Conservation (phyloP, 64 coral and sea anemone species). For the Platygyra sinensis region DNA sequence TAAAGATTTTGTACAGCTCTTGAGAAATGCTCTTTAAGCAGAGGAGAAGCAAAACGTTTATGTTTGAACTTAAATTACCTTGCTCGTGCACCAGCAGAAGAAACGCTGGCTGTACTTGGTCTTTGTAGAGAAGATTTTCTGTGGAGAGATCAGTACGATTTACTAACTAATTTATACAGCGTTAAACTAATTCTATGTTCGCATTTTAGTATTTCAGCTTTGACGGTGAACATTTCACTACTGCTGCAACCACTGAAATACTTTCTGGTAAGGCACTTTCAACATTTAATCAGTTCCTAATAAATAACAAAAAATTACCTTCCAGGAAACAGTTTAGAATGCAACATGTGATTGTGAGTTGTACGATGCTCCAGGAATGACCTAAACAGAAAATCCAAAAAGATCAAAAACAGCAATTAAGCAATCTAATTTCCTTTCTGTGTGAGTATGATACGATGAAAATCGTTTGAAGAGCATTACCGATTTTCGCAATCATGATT, state of each 20-base stretch:
- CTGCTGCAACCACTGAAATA: too few relatives aligned
- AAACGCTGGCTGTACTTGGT: slow-evolving; percentile 81
- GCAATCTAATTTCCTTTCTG: too few relatives aligned
- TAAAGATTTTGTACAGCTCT: neutral
- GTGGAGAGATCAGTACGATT: neutral
- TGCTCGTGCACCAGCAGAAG: slow-evolving; percentile 78
- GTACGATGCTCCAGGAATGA: slow-evolving; percentile 94
- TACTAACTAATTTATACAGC: slow-evolving; percentile 21
- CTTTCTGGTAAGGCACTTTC: too few relatives aligned
- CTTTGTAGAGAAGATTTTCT: slow-evolving; percentile 76
- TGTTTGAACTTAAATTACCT: slow-evolving; percentile 32
- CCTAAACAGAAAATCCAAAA: slow-evolving; percentile 36
- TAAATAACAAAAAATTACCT: slow-evolving; percentile 22
- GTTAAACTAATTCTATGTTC: too few relatives aligned
- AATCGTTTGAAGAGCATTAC: too few relatives aligned
- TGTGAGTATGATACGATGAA: too few relatives aligned
- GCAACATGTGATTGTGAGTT: slow-evolving; percentile 94
- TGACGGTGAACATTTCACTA: too few relatives aligned
- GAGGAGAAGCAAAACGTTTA: too few relatives aligned
- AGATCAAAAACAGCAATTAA: too few relatives aligned
- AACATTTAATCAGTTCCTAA: too few relatives aligned
- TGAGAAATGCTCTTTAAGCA: neutral
- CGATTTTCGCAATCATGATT: too few relatives aligned
- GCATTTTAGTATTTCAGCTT: too few relatives aligned
- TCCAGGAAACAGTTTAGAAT: slow-evolving; percentile 88